Conservation (phyloP, 2,888 invertebrate species). For the Camponotus fellah region DNA sequence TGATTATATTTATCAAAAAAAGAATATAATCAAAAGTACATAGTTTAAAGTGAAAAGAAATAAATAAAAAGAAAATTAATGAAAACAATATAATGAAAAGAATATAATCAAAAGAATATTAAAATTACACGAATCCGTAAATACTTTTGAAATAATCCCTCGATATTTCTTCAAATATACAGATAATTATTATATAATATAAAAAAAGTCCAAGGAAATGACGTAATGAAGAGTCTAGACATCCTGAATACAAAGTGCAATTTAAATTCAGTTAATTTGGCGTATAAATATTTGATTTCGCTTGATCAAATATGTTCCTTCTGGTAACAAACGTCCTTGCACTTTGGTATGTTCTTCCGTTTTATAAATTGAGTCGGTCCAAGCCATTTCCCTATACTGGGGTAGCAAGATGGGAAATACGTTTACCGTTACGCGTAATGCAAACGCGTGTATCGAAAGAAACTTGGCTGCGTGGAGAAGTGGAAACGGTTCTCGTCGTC, state of each 20-base stretch:
- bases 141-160: not conserved
- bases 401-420: constrained; percentile 39
- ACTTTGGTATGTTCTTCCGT: constrained; percentile 62
- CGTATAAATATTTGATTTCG: constrained; percentile 40
- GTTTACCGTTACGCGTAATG: constrained; percentile 51
- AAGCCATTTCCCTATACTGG: constrained; percentile 55
- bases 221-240: constrained; percentile 26
- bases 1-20: not conserved
- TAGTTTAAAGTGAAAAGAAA: no score
- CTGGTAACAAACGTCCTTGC: constrained; percentile 41
- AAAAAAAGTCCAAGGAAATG: not conserved
- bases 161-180: not conserved
- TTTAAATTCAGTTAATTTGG: constrained; percentile 33
- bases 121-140: not conserved
- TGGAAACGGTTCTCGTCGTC: constrained; percentile 50
- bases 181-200: constrained; percentile 26
- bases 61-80: no score
- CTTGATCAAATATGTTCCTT: constrained; percentile 46
- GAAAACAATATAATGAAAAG: not conserved
- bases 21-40: not conserved
- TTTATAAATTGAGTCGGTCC: constrained; percentile 71
- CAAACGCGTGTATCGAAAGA: constrained; percentile 48
- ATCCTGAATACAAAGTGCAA: constrained; percentile 22
- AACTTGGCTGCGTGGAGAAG: constrained; percentile 55
- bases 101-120: not conserved